These are phyloP conservation scores for Microcebus murinus DNA, from an alignment of 2,113 vertebrate genomes.

Conservation along the genomic window DNA sequence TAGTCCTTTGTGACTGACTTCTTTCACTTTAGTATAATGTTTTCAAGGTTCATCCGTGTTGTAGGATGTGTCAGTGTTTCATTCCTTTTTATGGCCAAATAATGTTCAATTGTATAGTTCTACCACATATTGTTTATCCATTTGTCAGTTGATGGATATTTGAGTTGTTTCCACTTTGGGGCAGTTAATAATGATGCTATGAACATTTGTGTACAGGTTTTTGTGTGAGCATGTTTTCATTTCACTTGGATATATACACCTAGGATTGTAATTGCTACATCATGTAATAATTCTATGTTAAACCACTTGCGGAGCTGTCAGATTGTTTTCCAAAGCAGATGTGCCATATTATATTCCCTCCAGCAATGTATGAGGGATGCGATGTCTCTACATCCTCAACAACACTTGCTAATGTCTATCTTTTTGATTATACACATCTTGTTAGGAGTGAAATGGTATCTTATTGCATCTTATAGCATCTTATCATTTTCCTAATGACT, in stretches of 20 bases:
- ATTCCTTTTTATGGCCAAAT: not conserved
- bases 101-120: not conserved
- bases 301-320: not conserved
- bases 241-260: not conserved
- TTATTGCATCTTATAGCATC: not conserved
- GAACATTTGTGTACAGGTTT: not conserved
- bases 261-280: not conserved
- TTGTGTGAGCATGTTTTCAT: not conserved
- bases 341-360: not conserved
- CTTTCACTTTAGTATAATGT: not conserved
- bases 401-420: not conserved
- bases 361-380: not conserved
- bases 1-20: not conserved
- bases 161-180: not conserved
- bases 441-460: not conserved
- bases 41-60: not conserved
- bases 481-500: not conserved
- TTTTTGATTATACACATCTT: not conserved
- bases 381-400: not conserved
- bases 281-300: not conserved
- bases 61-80: not conserved
- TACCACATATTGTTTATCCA: not conserved
- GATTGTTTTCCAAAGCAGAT: not conserved
- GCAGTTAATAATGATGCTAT: not conserved
- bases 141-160: not conserved